Conservation (phyloP, 2,888 invertebrate species). For the Bruchidius siliquastri region DNA sequence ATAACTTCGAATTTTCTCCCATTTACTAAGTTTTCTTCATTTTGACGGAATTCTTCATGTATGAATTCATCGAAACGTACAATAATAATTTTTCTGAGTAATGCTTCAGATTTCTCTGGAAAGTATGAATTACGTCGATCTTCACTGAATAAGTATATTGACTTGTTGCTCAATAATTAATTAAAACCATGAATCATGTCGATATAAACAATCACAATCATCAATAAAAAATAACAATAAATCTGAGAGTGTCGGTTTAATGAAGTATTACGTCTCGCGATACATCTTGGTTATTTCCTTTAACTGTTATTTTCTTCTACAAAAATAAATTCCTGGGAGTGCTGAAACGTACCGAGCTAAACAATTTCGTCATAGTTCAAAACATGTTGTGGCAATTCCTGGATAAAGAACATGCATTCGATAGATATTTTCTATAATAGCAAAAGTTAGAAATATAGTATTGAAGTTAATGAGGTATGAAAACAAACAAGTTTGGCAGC, state of each 20-base stretch:
- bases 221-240: neutral
- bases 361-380: neutral
- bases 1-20: too few species aligned
- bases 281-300: neutral
- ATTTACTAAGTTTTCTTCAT: too few species aligned
- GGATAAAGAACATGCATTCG: too few species aligned
- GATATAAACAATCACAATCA: neutral
- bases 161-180: neutral
- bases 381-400: neutral
- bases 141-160: neutral
- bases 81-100: neutral
- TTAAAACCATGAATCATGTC: neutral
- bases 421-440: too few species aligned
- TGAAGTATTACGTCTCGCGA: neutral
- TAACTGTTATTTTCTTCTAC: neutral
- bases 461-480: too few species aligned
- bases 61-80: too few species aligned
- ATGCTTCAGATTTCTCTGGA: neutral
- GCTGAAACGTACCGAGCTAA: neutral
- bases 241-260: neutral
- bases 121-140: neutral
- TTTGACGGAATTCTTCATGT: too few species aligned
- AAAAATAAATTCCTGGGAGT: neutral
- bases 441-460: too few species aligned
- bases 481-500: too few species aligned